Percentiles rank a stretch among this genome's conserved stretches.
These are phyloP conservation scores for Physocephala rufipes DNA, from an alignment of 2,888 invertebrate genomes.

Conservation along the genomic window DNA sequence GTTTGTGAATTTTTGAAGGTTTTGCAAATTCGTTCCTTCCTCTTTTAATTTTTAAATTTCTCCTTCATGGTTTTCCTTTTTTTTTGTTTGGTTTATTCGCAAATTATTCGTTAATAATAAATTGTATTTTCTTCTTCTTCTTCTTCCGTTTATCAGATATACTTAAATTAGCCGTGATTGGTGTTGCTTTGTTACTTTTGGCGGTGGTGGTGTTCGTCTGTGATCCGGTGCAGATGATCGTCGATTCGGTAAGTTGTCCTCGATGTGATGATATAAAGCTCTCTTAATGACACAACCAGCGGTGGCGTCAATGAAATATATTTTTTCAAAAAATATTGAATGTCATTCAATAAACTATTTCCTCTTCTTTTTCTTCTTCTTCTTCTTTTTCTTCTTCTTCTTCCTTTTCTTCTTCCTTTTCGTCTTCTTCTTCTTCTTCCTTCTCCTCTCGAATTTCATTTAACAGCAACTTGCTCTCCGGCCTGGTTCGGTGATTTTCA, in stretches of 20 bases:
- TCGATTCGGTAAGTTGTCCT: slow-evolving; percentile 57
- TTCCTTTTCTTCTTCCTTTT: background rate
- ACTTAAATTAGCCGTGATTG: slow-evolving; percentile 56
- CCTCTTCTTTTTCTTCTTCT: too few relatives aligned
- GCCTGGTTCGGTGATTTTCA: slow-evolving; percentile 70
- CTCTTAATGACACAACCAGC: background rate
- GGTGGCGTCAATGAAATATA: background rate
- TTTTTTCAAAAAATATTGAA: background rate
- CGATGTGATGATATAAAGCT: slow-evolving; percentile 24
- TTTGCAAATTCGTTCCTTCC: slow-evolving; percentile 3
- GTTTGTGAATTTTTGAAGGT: slow-evolving; percentile 22
- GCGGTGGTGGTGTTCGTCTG: slow-evolving; percentile 54
- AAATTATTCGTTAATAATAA: slow-evolving; percentile 13
- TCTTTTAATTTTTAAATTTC: background rate
- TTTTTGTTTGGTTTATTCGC: background rate
- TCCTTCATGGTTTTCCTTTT: background rate
- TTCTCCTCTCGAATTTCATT: slow-evolving; percentile 3
- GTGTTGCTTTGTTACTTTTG: slow-evolving; percentile 56
- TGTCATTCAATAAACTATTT: background rate
- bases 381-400: background rate
- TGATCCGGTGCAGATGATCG: slow-evolving; percentile 57
- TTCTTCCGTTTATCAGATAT: slow-evolving; percentile 50
- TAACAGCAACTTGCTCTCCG: slow-evolving; percentile 63
- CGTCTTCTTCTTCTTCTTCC: too few relatives aligned
- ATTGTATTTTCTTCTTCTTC: background rate